Evolutionary conservation across 2,888 invertebrate genomes (phyloP).

Genomic region (Byasa hedistus): DNA sequence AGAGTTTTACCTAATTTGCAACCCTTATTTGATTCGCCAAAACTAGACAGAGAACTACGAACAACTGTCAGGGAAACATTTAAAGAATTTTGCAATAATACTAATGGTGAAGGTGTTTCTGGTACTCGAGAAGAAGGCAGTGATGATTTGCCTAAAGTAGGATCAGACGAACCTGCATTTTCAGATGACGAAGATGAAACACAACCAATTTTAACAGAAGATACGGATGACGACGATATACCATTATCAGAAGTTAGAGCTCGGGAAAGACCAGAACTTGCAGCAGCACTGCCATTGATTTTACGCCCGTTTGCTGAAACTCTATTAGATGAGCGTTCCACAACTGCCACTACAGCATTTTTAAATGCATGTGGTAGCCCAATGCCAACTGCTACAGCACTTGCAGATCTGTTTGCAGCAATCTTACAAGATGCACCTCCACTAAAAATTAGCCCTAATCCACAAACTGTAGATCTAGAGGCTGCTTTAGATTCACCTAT

Average conservation of each 20-base stretch:
- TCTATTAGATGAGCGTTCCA: conserved; percentile 68
- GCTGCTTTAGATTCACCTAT: conserved; percentile 88
- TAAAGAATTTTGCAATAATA: conserved; percentile 89
- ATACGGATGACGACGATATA: conserved; percentile 87
- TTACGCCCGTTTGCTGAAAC: conserved; percentile 69
- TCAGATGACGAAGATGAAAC: conserved; percentile 91
- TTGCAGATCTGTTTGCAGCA: conserved; percentile 71
- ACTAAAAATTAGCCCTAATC: conserved; percentile 71
- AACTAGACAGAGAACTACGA: conserved; percentile 90
- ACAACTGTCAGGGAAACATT: conserved; percentile 94
- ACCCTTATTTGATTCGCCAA: conserved; percentile 92
- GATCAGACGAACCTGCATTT: conserved; percentile 86
- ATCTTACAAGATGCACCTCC: conserved; percentile 75
- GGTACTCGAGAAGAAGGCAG: conserved; percentile 69
- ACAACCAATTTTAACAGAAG: conserved; percentile 75
- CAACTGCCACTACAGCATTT: conserved; percentile 61
- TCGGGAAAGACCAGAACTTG: conserved; percentile 81
- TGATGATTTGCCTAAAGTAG: conserved; percentile 67
- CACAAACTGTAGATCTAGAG: conserved; percentile 79
- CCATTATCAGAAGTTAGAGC: conserved; percentile 88
- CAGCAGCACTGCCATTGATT: conserved; percentile 69
- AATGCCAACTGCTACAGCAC: conserved; percentile 64
- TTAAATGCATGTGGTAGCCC: conserved; percentile 62
- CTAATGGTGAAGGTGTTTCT: conserved; percentile 74
- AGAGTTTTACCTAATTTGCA: conserved; percentile 92